Evolutionary conservation across 2,113 vertebrate genomes (phyloP), one percentile per base, ranked within the genome.

Genomic region (Todiramphus chloris): DNA sequence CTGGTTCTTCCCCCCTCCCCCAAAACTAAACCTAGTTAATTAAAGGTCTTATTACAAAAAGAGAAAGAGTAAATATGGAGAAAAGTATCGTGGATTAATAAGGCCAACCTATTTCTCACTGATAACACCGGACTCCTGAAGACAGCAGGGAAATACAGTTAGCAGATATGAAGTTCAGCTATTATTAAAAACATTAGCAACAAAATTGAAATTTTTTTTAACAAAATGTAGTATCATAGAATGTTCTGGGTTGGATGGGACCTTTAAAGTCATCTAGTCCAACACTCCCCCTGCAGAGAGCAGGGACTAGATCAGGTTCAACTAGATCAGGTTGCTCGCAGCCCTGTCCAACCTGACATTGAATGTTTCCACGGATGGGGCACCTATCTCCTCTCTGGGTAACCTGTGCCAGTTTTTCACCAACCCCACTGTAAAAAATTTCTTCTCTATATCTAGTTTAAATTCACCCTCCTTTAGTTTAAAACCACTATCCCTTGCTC

Each of bases 391-490:
- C 6, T 53, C 48, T 58, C 53, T 37, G 37, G 48, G 56, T 27
- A 69, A 75, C 9, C 9, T 19, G 10, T 37, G 3, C n/a, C 60
- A 63, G 9, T 11, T 8, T 24, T 13, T n/a, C 35, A 53, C 17
- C 62, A 80, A 3, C 7, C 6, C 58, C 50, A 19, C 2, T 0
- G 1, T 31, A 25, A 78, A 78, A 43, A 68, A 56, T 3, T 2
- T 74, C 30, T 83, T 46, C 10, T 21, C 41, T 39, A 2, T 4
- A 41, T 41, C 24, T 53, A 16, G 8, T 35, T 43, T 58, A 1
- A 53, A 64, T 43, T 30, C 35, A 15, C 21, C 4, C 7, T 51
- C 33, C 2, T 35, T 74, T 9, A 13, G 14, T 28, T 58, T 39
- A 41, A 63, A 73, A 31, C 6, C 30, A 18, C 21, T 37, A 20